These are phyloP conservation scores for Actenoides lindsayi DNA, from an alignment of 2,113 vertebrate species.

Conservation along the genomic window DNA sequence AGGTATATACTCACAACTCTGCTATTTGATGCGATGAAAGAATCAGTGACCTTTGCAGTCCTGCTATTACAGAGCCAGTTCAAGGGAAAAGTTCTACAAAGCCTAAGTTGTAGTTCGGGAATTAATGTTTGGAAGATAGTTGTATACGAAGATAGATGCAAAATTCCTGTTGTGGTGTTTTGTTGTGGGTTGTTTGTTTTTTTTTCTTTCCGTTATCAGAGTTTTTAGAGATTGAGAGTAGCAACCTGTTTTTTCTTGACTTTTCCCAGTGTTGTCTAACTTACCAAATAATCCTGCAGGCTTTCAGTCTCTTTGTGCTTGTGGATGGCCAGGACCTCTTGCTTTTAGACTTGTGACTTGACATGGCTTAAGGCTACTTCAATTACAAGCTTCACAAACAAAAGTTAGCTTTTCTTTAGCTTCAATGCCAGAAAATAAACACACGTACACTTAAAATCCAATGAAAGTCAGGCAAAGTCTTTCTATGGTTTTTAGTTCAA, in stretches of 20 bases:
- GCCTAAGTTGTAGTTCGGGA: not conserved
- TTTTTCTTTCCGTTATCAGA: not conserved
- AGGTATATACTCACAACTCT: not conserved
- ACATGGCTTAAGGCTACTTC: not conserved
- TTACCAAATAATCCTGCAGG: not conserved
- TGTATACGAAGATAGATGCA: not conserved
- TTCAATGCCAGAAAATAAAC: not conserved
- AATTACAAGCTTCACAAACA: not conserved
- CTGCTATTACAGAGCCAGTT: not conserved
- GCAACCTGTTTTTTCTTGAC: not conserved
- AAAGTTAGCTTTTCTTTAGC: not conserved
- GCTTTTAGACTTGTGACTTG: not conserved
- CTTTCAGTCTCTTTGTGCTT: not conserved
- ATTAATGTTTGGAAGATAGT: not conserved
- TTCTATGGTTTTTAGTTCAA: constrained; percentile 52
- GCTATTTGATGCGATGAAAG: not conserved
- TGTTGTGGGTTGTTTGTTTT: too few species aligned
- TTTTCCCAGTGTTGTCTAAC: not conserved
- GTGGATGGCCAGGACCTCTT: not conserved
- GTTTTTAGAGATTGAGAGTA: not conserved
- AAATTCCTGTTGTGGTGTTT: not conserved
- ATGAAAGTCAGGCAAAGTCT: constrained; percentile 42
- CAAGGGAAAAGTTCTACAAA: not conserved
- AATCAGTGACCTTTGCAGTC: not conserved
- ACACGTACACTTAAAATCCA: not conserved